phyloP scores from a whole-genome alignment of 2,888 invertebrate species.

The Temnothorax ravouxi region DNA sequence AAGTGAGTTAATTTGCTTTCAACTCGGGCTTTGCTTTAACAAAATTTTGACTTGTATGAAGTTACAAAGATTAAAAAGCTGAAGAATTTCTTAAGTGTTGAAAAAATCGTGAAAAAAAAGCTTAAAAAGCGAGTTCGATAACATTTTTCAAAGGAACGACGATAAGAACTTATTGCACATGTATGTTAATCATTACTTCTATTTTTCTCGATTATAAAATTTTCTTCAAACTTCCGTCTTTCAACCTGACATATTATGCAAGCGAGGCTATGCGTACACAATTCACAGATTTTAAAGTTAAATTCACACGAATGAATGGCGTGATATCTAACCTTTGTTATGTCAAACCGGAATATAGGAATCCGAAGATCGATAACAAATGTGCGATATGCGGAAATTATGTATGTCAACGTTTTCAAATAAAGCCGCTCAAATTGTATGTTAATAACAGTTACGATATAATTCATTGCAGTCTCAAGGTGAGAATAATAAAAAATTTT shows the following conservation, averaged over 20 bases:
- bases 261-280: not conserved
- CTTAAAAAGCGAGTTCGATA: not conserved
- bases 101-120: not conserved
- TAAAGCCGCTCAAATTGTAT: conserved; percentile 29
- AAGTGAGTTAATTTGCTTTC: conserved; percentile 14
- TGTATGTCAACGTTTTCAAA: conserved; percentile 3
- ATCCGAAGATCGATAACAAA: conserved; percentile 12
- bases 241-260: not conserved
- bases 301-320: not conserved
- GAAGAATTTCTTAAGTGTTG: not conserved
- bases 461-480: conserved; percentile 31
- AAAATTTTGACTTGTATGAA: conserved; percentile 1
- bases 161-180: not conserved
- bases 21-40: not conserved
- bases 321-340: not conserved
- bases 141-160: not conserved
- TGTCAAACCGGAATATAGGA: not conserved
- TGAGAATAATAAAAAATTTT: conserved; percentile 30
- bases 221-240: not conserved
- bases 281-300: not conserved
- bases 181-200: not conserved
- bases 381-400: not conserved
- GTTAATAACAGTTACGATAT: conserved; percentile 37
- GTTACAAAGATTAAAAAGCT: not conserved
- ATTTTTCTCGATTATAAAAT: not conserved